Evolutionary conservation across 37 sponge, comb jelly and placozoan genomes (phyloP).

Genomic region (Ianthella basta): DNA sequence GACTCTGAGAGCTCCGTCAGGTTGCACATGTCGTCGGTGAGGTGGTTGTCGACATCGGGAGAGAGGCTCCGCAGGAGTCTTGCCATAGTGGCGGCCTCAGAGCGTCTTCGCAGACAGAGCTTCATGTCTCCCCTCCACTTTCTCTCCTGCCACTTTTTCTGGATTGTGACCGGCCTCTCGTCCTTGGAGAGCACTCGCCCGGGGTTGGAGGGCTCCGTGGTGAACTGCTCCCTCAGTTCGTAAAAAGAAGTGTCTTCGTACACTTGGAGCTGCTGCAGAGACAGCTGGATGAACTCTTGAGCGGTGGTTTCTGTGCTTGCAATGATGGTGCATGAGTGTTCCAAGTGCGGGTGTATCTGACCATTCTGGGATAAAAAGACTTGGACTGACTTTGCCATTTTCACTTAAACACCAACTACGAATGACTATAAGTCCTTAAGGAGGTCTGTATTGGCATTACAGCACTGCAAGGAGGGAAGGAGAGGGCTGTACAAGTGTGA

Average conservation of each 20-base stretch:
- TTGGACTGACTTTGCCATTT: slow-evolving; percentile 13
- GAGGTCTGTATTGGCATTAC: no score
- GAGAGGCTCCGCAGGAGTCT: slow-evolving; percentile 47
- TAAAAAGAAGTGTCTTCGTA: slow-evolving; percentile 72
- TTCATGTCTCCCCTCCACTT: slow-evolving; percentile 28
- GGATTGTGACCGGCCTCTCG: slow-evolving; percentile 45
- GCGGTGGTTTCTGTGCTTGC: slow-evolving; percentile 33
- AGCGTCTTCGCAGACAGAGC: slow-evolving; percentile 35
- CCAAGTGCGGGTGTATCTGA: no score
- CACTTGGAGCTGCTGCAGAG: slow-evolving; percentile 64
- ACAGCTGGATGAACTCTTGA: slow-evolving; percentile 51
- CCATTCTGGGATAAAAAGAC: neutral
- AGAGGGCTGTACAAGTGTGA: no score
- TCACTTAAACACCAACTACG: no score
- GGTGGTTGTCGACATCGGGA: slow-evolving; percentile 34
- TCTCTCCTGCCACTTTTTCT: slow-evolving; percentile 22
- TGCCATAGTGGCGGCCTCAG: slow-evolving; percentile 25
- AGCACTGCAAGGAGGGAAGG: no score
- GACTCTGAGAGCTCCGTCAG: slow-evolving; percentile 85
- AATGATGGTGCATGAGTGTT: neutral
- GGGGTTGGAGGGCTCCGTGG: slow-evolving; percentile 3
- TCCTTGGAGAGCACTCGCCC: slow-evolving; percentile 37
- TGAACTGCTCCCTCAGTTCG: slow-evolving; percentile 45
- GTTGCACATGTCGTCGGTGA: slow-evolving; percentile 79
- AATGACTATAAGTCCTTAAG: no score